A percentile compares a stretch with the other conserved stretches of the same genome.
phyloP scores from a whole-genome alignment of 2,797 vertebrate species.

The Acipenser ruthenus region DNA sequence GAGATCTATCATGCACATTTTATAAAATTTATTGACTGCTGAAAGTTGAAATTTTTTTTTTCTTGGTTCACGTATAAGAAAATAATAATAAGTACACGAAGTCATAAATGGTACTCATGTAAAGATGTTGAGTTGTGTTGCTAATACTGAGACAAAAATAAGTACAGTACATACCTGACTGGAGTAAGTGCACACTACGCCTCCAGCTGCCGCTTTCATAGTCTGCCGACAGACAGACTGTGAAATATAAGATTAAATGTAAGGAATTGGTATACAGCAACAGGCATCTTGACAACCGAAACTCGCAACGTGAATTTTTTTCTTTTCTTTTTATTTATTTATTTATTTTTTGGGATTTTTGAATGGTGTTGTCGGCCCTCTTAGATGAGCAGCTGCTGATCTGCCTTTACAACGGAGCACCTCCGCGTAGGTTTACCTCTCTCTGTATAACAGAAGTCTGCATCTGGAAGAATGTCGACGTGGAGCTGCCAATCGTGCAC shows the following conservation, averaged over 20 bases:
- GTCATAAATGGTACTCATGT: no score
- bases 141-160: conserved; percentile 9
- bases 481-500: conserved; percentile 82
- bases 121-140: no score
- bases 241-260: conserved; percentile 39
- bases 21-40: no score
- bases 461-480: conserved; percentile 83
- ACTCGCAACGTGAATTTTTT: conserved; percentile 28
- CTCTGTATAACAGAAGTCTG: conserved; percentile 53
- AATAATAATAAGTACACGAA: no score
- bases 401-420: conserved; percentile 44
- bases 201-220: conserved; percentile 44
- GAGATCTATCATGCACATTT: no score
- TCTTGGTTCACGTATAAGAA: no score
- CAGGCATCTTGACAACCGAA: conserved; percentile 26
- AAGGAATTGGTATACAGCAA: conserved; percentile 22
- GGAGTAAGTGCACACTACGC: conserved; percentile 41
- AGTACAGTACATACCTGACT: conserved; percentile 55
- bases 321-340: no score
- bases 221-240: conserved; percentile 46
- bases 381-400: conserved; percentile 42
- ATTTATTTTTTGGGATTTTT: conserved; percentile 1
- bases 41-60: no score
- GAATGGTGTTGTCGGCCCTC: conserved; percentile 34
- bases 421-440: conserved; percentile 42